These are phyloP conservation scores for Lota lota DNA, from an alignment of 2,113 vertebrate species.

Conservation along the genomic window DNA sequence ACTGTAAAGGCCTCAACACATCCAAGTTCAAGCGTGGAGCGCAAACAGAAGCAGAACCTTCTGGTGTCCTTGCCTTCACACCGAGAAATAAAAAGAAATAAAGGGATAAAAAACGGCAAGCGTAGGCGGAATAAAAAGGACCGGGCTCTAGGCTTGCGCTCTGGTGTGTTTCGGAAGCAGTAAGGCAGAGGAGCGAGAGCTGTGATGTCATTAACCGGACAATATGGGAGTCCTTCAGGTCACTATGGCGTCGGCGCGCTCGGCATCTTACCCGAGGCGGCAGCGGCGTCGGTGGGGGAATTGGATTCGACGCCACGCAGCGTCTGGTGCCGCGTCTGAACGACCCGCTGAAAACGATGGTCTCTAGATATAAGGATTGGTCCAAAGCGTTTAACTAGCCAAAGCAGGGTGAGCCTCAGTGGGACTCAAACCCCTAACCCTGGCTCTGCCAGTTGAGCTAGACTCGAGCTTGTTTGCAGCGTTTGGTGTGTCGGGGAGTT, in stretches of 20 bases:
- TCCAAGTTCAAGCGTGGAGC: background rate
- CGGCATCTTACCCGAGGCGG: background rate
- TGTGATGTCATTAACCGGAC: background rate
- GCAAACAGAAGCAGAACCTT: background rate
- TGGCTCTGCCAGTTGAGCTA: no score
- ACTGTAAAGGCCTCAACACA: background rate
- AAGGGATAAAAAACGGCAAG: no score
- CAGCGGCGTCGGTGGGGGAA: background rate
- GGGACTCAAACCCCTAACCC: no score
- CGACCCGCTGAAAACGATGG: background rate
- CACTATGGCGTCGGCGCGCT: background rate
- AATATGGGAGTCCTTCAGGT: background rate
- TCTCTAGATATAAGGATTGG: no score
- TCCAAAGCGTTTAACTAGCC: background rate
- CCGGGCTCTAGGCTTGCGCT: no score
- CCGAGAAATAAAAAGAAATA: background rate
- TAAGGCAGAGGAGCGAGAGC: background rate
- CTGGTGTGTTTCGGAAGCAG: no score
- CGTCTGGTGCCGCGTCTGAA: background rate
- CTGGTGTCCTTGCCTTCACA: no score
- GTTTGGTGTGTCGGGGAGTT: no score
- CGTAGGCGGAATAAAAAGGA: no score
- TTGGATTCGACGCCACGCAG: background rate
- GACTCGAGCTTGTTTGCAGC: no score
- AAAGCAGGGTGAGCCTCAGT: no score